phyloP scores from a whole-genome alignment of 2,113 vertebrate species.

The Stigmatopora nigra region DNA sequence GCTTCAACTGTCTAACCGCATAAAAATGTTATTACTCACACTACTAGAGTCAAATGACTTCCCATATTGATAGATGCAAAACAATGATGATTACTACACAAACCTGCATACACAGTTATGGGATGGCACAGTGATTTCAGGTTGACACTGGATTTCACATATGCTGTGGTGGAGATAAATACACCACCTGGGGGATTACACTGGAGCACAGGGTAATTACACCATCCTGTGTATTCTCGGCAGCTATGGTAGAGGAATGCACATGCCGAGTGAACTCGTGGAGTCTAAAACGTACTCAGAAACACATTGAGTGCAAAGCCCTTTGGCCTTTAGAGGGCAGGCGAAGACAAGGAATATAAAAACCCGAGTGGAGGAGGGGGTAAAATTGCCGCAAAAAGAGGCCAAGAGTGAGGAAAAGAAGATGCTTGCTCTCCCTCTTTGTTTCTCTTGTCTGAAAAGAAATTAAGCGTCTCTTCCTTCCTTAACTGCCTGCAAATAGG shows the following conservation, averaged over 20 bases:
- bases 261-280: constrained; percentile 44
- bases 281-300: constrained; percentile 36
- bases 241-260: constrained; percentile 41
- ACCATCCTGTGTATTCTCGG: constrained; percentile 33
- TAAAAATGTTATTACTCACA: constrained; percentile 18
- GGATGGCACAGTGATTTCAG: constrained; percentile 65
- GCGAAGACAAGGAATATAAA: constrained; percentile 87
- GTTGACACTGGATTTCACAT: constrained; percentile 70
- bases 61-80: constrained; percentile 19
- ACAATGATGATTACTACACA: constrained; percentile 13
- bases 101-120: constrained; percentile 17
- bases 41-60: constrained; percentile 18
- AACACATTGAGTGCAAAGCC: constrained; percentile 52
- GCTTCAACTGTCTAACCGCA: constrained; percentile 6
- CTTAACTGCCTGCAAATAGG: constrained; percentile 47
- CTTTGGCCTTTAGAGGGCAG: constrained; percentile 98
- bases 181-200: constrained; percentile 73
- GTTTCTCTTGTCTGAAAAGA: constrained; percentile 49
- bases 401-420: constrained; percentile 45
- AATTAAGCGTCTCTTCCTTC: constrained; percentile 49
- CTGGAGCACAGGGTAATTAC: constrained; percentile 67
- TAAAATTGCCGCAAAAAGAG: constrained; percentile 49
- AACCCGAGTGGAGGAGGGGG: constrained; percentile 50
- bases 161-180: constrained; percentile 68
- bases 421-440: constrained; percentile 50